Conservation (phyloP, 2,797 vertebrate genomes). For the Garrulus glandarius region DNA sequence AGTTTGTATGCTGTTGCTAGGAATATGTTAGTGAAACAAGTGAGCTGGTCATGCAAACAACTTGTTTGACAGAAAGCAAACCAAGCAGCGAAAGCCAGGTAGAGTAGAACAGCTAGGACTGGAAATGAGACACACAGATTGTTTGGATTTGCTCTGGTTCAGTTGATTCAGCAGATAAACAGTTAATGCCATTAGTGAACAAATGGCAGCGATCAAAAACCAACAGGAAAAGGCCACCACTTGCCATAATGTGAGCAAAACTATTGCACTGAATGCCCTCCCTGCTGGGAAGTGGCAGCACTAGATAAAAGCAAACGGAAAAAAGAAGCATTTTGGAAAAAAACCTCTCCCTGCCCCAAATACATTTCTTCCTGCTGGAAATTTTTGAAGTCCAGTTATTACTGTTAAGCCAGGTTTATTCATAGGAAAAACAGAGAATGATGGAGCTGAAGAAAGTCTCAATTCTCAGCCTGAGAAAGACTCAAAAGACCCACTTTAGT, state of each 20-base stretch:
- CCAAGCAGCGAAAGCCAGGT: background rate
- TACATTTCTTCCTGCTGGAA: conserved; percentile 20
- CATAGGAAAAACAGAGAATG: background rate
- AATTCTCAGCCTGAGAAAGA: background rate
- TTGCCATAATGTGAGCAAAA: background rate
- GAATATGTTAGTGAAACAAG: background rate
- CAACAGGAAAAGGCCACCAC: conserved; percentile 33
- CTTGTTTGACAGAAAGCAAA: background rate
- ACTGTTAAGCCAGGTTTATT: background rate
- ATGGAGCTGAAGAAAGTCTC: background rate
- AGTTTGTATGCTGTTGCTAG: background rate
- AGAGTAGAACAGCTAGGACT: background rate
- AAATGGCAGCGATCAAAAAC: background rate
- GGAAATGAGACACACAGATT: background rate
- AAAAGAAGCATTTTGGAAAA: conserved; percentile 32
- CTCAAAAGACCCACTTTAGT: background rate
- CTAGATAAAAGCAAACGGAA: conserved; percentile 23
- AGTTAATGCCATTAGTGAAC: conserved; percentile 5
- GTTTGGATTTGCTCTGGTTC: background rate
- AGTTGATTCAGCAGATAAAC: background rate
- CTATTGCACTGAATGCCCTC: background rate
- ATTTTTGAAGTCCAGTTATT: conserved; percentile 4
- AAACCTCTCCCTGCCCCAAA: background rate
- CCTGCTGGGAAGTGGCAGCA: background rate
- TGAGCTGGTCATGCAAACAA: background rate